phyloP scores from a whole-genome alignment of 2,888 invertebrate genomes.

The Quadroppia sp. region DNA sequence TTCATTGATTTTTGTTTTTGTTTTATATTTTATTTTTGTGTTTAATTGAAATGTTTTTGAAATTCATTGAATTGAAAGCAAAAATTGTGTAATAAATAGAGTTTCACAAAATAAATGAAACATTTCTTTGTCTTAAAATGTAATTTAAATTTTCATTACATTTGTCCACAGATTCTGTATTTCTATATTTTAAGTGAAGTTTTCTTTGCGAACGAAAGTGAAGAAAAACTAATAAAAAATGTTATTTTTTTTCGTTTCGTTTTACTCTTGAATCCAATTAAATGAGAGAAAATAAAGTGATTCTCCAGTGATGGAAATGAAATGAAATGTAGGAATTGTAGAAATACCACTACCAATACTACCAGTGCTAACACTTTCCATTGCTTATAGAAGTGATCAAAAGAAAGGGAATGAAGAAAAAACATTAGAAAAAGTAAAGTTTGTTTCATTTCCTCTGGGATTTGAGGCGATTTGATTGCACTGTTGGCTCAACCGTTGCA shows the following conservation, averaged over 20 bases:
- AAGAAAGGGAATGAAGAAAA: constrained; percentile 4
- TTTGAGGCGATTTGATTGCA: constrained; percentile 35
- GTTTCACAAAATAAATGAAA: too few species aligned
- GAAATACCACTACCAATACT: neutral
- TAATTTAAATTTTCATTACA: constrained; percentile 20
- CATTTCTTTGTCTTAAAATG: constrained; percentile 16
- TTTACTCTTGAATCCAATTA: constrained; percentile 35
- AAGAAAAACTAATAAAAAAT: constrained; percentile 27
- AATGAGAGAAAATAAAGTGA: constrained; percentile 37
- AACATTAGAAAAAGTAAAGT: constrained; percentile 36
- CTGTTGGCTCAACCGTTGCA: neutral
- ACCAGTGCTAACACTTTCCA: constrained; percentile 7
- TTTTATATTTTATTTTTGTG: too few species aligned
- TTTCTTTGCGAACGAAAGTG: neutral
- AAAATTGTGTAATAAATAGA: too few species aligned
- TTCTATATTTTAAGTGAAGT: too few species aligned
- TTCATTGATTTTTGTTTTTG: too few species aligned
- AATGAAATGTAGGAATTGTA: too few species aligned
- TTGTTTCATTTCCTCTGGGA: constrained; percentile 41
- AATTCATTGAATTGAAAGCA: too few species aligned
- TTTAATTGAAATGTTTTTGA: too few species aligned
- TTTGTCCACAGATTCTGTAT: neutral
- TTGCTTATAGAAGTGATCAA: neutral
- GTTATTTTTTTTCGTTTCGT: constrained; percentile 33
- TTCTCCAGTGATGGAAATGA: constrained; percentile 20